Conservation (phyloP, 2,113 vertebrate species). For the Colaptes auratus region DNA sequence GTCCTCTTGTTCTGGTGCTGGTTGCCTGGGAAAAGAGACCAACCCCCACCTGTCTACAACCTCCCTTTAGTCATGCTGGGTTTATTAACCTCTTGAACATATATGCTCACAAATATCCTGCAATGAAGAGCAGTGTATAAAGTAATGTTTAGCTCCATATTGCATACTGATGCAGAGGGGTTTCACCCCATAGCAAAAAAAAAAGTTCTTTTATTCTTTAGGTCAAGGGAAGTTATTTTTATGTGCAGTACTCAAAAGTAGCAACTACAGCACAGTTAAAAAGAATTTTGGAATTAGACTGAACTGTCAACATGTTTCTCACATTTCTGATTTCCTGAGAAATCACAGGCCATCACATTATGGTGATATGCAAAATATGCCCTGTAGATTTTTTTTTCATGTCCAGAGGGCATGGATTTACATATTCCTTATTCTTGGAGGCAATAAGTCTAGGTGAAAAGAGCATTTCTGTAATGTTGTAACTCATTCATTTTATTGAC, state of each 20-base stretch:
- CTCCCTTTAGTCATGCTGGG: not conserved
- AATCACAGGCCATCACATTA: slow-evolving; percentile 41
- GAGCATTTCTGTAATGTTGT: not conserved
- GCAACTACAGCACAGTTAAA: not conserved
- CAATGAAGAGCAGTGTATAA: not conserved
- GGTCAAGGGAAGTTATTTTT: not conserved
- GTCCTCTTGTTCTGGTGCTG: no score
- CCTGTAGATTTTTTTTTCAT: not conserved
- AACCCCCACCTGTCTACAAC: no score
- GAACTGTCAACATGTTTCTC: slow-evolving; percentile 37
- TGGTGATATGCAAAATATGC: slow-evolving; percentile 11
- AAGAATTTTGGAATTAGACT: slow-evolving; percentile 25
- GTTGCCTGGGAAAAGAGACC: no score
- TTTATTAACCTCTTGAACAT: not conserved
- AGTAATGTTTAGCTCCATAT: not conserved
- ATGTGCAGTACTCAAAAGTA: not conserved
- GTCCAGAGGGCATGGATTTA: slow-evolving; percentile 15
- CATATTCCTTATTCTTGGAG: slow-evolving; percentile 5
- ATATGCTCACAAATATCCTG: not conserved
- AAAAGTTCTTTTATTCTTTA: not conserved
- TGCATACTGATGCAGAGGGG: not conserved
- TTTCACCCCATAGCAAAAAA: not conserved
- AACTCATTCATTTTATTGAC: not conserved
- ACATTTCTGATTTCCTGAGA: slow-evolving; percentile 59
- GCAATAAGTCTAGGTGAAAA: slow-evolving; percentile 28